Evolutionary conservation across 1,140 invertebrate genomes (phyloP).

Genomic region (Brachionus angularis): DNA sequence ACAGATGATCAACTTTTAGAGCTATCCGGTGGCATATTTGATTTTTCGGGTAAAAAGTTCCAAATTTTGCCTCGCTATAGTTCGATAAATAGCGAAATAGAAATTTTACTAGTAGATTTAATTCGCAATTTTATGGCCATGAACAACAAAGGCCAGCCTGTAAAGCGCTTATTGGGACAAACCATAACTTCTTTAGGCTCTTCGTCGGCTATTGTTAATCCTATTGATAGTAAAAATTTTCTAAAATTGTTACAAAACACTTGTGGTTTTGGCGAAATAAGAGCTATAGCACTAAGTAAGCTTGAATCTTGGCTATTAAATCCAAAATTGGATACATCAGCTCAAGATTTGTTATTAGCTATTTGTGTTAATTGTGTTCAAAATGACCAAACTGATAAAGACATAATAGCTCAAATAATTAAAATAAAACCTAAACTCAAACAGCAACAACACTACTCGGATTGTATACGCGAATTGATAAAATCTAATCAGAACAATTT

Average conservation of each 20-base stretch:
- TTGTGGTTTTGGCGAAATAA: slow-evolving; percentile 77
- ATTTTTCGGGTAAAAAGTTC: slow-evolving; percentile 11
- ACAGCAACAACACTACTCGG: slow-evolving; percentile 79
- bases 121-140: neutral
- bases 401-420: slow-evolving; percentile 80
- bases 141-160: neutral
- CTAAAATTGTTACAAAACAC: slow-evolving; percentile 75
- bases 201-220: neutral
- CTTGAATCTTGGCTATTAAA: slow-evolving; percentile 92
- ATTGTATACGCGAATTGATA: slow-evolving; percentile 69
- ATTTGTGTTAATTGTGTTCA: slow-evolving; percentile 81
- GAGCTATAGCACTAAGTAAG: slow-evolving; percentile 72
- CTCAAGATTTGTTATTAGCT: slow-evolving; percentile 86
- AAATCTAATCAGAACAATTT: slow-evolving; percentile 45
- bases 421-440: slow-evolving; percentile 90
- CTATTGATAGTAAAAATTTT: slow-evolving; percentile 65
- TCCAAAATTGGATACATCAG: slow-evolving; percentile 72
- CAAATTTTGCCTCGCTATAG: slow-evolving; percentile 14
- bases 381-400: slow-evolving; percentile 73
- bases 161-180: neutral
- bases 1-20: neutral
- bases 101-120: slow-evolving; percentile 6
- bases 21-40: neutral
- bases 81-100: neutral
- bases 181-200: neutral